phyloP scores from a whole-genome alignment of 2,113 vertebrate genomes.

The Chiloscyllium plagiosum region DNA sequence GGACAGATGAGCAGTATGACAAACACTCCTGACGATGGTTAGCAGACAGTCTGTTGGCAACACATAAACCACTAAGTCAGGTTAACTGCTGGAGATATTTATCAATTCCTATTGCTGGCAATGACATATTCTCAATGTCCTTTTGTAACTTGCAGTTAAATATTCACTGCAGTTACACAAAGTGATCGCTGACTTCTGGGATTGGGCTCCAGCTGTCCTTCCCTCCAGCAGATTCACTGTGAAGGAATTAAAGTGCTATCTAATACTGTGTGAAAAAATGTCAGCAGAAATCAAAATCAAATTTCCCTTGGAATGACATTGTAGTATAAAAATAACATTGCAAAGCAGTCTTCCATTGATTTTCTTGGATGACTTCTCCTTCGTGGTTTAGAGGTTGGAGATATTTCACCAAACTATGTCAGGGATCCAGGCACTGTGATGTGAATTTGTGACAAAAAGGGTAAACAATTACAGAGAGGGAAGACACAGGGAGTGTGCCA shows the following conservation, averaged over 20 bases:
- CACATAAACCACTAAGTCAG: background rate
- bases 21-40: background rate
- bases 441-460: background rate
- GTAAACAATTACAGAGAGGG: background rate
- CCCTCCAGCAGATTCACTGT: slow-evolving; percentile 30
- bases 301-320: slow-evolving; percentile 18
- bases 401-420: too few relatives aligned
- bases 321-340: slow-evolving; percentile 5
- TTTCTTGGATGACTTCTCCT: background rate
- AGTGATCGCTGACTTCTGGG: slow-evolving; percentile 15
- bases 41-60: background rate
- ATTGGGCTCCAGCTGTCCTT: background rate
- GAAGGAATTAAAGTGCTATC: slow-evolving; percentile 6
- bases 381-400: background rate
- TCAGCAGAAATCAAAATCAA: slow-evolving; percentile 26
- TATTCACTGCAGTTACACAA: slow-evolving; percentile 20
- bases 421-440: background rate
- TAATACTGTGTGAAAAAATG: slow-evolving; percentile 8
- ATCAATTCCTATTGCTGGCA: background rate
- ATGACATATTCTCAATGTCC: slow-evolving; percentile 20
- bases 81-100: background rate
- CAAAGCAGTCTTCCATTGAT: slow-evolving; percentile 18
- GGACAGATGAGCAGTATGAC: background rate
- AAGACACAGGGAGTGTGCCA: background rate
- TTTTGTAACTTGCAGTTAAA: slow-evolving; percentile 10